phyloP scores from a whole-genome alignment of 2,888 invertebrate genomes.

The Microchrysa polita region DNA sequence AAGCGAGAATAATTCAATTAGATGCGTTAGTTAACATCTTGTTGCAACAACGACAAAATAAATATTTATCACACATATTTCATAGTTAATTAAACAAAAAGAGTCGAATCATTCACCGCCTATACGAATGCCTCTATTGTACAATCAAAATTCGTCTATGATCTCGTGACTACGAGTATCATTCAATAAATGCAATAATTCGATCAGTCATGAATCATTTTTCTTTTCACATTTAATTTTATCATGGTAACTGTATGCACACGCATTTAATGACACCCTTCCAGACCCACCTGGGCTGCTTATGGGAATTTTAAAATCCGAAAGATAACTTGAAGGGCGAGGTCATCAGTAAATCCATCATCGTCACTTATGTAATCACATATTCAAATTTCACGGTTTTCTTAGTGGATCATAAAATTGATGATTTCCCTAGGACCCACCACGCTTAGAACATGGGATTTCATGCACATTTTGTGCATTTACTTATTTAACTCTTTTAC shows the following conservation, averaged over 20 bases:
- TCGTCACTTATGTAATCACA: slow-evolving; percentile 15
- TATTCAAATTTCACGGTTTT: neutral
- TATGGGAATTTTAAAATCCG: neutral
- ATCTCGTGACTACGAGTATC: too few species aligned
- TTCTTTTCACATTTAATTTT: slow-evolving; percentile 25
- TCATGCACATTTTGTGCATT: neutral
- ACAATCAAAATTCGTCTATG: too few species aligned
- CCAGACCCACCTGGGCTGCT: neutral
- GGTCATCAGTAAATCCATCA: slow-evolving; percentile 39
- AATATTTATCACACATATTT: slow-evolving; percentile 4
- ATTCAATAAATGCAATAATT: neutral
- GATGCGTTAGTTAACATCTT: slow-evolving; percentile 22
- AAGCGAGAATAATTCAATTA: slow-evolving; percentile 23
- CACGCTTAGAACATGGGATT: slow-evolving; percentile 21
- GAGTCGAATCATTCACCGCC: neutral
- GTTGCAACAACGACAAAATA: neutral
- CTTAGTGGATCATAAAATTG: neutral
- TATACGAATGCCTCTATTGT: too few species aligned
- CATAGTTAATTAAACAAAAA: slow-evolving; percentile 23
- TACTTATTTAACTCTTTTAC: neutral
- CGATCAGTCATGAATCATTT: slow-evolving; percentile 36
- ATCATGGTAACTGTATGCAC: too few species aligned
- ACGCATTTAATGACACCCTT: too few species aligned
- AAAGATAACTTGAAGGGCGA: slow-evolving; percentile 18
- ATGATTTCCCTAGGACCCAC: slow-evolving; percentile 30